These are phyloP conservation scores for Ectobius pallidus DNA, from an alignment of 2,888 invertebrate species.

Conservation along the genomic window DNA sequence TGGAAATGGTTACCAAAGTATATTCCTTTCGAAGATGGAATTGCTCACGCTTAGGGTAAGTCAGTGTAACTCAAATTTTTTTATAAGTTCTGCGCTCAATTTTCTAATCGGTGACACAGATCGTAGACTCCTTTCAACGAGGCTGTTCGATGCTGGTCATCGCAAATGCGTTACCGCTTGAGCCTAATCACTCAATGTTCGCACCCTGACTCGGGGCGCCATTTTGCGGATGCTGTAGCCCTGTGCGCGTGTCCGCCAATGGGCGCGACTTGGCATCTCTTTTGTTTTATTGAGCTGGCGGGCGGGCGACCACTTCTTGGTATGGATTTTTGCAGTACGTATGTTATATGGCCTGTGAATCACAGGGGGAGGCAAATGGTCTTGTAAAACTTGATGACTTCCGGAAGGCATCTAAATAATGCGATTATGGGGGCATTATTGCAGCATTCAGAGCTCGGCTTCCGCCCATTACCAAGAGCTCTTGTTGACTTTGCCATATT, in stretches of 20 bases:
- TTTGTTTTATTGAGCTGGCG: conserved; percentile 25
- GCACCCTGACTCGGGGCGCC: background rate
- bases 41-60: too few relatives aligned
- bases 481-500: conserved; percentile 24
- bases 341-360: conserved; percentile 28
- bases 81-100: too few relatives aligned
- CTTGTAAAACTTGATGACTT: conserved; percentile 43
- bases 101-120: too few relatives aligned
- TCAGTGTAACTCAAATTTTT: too few relatives aligned
- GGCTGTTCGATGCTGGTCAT: too few relatives aligned
- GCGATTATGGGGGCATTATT: conserved; percentile 40
- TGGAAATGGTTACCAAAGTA: too few relatives aligned
- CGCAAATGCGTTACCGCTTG: too few relatives aligned
- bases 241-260: background rate
- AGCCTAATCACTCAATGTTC: too few relatives aligned
- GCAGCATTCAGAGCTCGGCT: conserved; percentile 21
- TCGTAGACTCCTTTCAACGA: too few relatives aligned
- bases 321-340: background rate
- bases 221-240: conserved; percentile 2
- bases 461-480: conserved; percentile 31
- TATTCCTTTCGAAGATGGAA: too few relatives aligned
- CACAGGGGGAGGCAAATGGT: conserved; percentile 37
- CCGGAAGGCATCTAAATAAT: conserved; percentile 42
- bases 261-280: background rate
- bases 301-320: too few relatives aligned